Percentiles rank a stretch among this genome's conserved stretches.
Conservation (phyloP, 1,140 invertebrate species). For the Megalopta genalis region DNA sequence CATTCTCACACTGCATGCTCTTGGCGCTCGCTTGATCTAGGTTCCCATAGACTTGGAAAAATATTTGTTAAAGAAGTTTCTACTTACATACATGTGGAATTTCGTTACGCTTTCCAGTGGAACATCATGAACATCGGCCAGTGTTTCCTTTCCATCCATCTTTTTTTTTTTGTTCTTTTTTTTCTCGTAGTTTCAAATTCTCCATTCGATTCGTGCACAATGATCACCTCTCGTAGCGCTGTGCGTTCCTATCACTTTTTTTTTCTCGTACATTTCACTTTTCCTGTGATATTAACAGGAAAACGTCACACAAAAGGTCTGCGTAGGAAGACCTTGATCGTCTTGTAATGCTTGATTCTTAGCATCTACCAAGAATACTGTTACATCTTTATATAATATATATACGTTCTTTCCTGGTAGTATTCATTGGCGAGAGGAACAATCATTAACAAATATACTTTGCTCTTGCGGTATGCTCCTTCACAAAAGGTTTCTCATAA, state of each 20-base stretch:
- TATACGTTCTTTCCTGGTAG: conserved; percentile 14
- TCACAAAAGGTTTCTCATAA: conserved; percentile 20
- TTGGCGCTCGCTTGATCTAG: conserved; percentile 65
- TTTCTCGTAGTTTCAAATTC: neutral
- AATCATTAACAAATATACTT: conserved; percentile 34
- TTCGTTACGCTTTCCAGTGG: conserved; percentile 71
- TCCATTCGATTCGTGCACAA: conserved; percentile 4
- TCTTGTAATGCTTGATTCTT: conserved; percentile 23
- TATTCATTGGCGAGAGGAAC: conserved; percentile 50
- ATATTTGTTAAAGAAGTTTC: conserved; percentile 71
- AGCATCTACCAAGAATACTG: conserved; percentile 51
- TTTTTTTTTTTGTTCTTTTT: conserved; percentile 11
- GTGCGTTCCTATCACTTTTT: neutral
- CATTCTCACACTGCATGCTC: conserved; percentile 61
- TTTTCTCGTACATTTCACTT: neutral
- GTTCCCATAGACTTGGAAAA: conserved; percentile 76
- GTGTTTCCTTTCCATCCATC: neutral
- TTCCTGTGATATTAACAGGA: conserved; percentile 12
- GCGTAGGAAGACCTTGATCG: conserved; percentile 17
- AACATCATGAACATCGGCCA: conserved; percentile 69
- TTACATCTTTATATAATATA: conserved; percentile 50
- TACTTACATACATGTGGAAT: conserved; percentile 72
- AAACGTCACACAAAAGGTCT: conserved; percentile 23
- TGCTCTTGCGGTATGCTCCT: conserved; percentile 35
- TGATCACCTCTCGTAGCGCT: conserved; percentile 22